These are phyloP conservation scores for Bradypodion ventrale DNA, from an alignment of 2,797 vertebrate species.

Conservation along the genomic window DNA sequence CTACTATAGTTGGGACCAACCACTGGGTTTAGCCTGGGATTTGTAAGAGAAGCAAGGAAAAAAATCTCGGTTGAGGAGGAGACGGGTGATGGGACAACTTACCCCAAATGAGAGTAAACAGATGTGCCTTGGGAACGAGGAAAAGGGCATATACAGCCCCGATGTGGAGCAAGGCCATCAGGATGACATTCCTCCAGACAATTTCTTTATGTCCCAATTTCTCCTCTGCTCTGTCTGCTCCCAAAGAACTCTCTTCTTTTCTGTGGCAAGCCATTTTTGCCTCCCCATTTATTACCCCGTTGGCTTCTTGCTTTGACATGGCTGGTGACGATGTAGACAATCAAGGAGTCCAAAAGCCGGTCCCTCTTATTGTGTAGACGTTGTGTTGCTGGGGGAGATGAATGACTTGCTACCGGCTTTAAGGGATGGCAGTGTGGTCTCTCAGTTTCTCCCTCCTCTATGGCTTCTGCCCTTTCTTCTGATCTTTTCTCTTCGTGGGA, in stretches of 20 bases:
- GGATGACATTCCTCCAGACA: slow-evolving; percentile 75
- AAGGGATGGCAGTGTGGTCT: not conserved
- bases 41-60: not conserved
- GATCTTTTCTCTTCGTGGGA: not conserved
- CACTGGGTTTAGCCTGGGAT: not conserved
- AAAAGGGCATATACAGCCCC: slow-evolving; percentile 70
- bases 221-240: slow-evolving; percentile 10
- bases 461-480: not conserved
- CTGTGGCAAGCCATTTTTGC: not conserved
- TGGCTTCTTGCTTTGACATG: slow-evolving; percentile 42
- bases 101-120: slow-evolving; percentile 77
- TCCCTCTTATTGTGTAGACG: too few species aligned
- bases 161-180: slow-evolving; percentile 74
- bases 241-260: not conserved
- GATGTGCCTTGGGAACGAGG: slow-evolving; percentile 71
- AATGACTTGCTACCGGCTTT: not conserved
- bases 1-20: too few species aligned
- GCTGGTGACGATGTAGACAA: not conserved
- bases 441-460: not conserved
- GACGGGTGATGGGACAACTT: slow-evolving; percentile 57
- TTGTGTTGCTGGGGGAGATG: too few species aligned
- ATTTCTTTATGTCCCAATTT: slow-evolving; percentile 49
- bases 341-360: not conserved
- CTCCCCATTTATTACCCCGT: not conserved
- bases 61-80: too few species aligned